Conservation (phyloP, 2,888 invertebrate genomes). For the Eupithecia exiguata region DNA sequence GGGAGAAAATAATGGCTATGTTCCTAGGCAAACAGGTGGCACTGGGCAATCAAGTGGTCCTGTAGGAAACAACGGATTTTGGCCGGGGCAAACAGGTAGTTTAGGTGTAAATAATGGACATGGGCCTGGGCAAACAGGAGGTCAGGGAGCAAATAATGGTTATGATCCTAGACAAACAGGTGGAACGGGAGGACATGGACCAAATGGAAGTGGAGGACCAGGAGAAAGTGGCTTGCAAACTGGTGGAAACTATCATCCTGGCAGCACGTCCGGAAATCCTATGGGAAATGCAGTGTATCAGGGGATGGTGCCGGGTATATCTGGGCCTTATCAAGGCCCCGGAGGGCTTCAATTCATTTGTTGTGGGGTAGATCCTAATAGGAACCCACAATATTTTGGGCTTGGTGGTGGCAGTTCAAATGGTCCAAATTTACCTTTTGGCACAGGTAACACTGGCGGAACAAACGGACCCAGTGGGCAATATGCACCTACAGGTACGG, state of each 20-base stretch:
- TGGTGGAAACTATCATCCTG: neutral
- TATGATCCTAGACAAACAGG: constrained; percentile 17
- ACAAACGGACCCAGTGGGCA: neutral
- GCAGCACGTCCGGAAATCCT: neutral
- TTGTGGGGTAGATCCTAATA: constrained; percentile 53
- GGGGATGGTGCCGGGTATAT: constrained; percentile 40
- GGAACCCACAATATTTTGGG: constrained; percentile 45
- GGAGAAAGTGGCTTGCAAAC: constrained; percentile 15
- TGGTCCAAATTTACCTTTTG: constrained; percentile 18
- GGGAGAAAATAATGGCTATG: constrained; percentile 14
- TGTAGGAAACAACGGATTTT: constrained; percentile 31
- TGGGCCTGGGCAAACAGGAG: constrained; percentile 24
- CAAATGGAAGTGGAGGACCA: neutral
- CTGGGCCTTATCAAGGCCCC: constrained; percentile 51
- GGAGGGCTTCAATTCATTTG: constrained; percentile 57
- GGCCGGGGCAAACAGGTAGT: constrained; percentile 32
- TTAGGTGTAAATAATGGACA: constrained; percentile 12
- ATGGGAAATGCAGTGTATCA: constrained; percentile 16
- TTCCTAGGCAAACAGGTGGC: constrained; percentile 17
- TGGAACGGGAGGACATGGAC: constrained; percentile 12
- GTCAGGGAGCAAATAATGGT: constrained; percentile 9
- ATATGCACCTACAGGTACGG: constrained; percentile 1
- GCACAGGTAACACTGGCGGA: constrained; percentile 16
- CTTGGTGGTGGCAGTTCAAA: constrained; percentile 34
- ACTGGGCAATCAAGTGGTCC: constrained; percentile 22